Conservation (phyloP, 2,113 vertebrate genomes). For the Rhynchomys soricoides region DNA sequence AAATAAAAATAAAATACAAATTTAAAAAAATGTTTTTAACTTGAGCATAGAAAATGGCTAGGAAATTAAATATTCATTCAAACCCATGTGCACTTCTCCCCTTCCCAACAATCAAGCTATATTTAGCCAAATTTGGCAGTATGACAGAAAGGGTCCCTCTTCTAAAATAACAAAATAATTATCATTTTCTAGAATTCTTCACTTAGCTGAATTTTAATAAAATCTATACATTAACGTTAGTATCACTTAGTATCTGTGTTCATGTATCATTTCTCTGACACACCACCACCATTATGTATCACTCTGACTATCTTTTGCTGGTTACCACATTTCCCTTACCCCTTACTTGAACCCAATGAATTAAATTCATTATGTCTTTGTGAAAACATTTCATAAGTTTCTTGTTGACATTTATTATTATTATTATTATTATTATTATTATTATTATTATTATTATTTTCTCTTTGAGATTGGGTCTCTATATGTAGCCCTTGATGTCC, state of each 20-base stretch:
- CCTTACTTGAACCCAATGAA: background rate
- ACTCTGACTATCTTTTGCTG: background rate
- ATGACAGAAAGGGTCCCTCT: background rate
- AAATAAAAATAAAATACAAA: too few relatives aligned
- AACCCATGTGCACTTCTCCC: background rate
- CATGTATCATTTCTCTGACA: background rate
- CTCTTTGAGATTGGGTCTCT: background rate
- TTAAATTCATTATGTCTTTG: too few relatives aligned
- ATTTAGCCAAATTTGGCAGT: background rate
- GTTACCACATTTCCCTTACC: background rate
- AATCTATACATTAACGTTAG: background rate
- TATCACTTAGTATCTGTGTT: background rate
- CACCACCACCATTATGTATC: background rate
- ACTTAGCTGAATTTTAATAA: background rate
- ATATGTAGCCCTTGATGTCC: background rate
- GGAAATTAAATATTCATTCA: slow-evolving; percentile 31
- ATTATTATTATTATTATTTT: background rate
- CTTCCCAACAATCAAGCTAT: background rate
- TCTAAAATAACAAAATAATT: background rate
- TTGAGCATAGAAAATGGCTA: background rate
- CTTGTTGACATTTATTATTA: background rate
- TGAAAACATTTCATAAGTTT: background rate
- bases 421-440: background rate
- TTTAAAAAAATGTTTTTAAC: background rate
- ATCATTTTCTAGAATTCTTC: background rate